Evolutionary conservation across 2,797 vertebrate genomes (phyloP).

Genomic region (Phoeniculus purpureus): DNA sequence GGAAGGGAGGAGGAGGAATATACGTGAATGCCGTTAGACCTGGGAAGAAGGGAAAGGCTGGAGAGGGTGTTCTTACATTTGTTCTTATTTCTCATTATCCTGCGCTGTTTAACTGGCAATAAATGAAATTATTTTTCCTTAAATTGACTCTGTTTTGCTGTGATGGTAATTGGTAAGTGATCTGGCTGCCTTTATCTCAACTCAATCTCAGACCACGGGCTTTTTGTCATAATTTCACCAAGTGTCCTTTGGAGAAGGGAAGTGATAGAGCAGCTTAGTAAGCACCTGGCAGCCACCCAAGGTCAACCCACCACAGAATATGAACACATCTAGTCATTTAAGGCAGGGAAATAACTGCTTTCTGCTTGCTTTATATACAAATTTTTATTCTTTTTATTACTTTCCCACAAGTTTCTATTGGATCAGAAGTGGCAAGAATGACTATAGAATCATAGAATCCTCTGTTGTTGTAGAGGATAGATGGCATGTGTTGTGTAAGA

Average conservation of each 20-base stretch:
- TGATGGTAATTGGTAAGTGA: neutral
- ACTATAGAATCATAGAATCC: neutral
- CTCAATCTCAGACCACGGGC: neutral
- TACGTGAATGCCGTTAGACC: neutral
- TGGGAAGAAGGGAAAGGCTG: neutral
- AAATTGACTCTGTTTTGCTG: rapidly evolving
- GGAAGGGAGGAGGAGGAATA: neutral
- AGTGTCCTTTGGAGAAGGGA: neutral
- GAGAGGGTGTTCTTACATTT: neutral
- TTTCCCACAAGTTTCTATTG: neutral
- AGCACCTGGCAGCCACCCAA: neutral
- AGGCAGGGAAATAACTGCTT: neutral
- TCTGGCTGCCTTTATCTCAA: neutral
- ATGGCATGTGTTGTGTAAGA: neutral
- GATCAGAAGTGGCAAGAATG: neutral
- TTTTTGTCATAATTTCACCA: neutral
- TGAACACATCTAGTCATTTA: neutral
- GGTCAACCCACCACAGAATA: neutral
- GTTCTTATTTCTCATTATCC: neutral
- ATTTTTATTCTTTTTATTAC: neutral
- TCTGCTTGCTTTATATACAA: neutral
- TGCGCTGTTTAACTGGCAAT: neutral
- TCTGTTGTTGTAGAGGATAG: neutral
- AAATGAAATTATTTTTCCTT: neutral
- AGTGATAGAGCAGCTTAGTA: neutral